Base-by-base conservation (phyloP, 2,888 invertebrate genomes). In the Lymantria monacha region DNA sequence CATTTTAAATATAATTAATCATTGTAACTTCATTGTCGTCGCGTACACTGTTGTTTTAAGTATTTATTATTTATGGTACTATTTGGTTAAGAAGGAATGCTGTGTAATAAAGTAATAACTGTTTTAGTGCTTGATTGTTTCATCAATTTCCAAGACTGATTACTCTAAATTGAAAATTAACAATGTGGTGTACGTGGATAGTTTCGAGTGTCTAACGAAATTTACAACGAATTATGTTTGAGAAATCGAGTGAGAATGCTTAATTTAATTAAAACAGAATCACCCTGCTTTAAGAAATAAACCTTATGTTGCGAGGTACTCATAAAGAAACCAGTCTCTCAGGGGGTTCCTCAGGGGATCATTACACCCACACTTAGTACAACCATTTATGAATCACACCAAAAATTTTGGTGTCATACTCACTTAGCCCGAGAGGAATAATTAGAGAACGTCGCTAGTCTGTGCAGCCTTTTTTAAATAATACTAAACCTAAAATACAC, bases 151-250 rank as follows among this genome's bases (percentile, higher is more conserved):
- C 80, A 91, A 89, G 91, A 91, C 91, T 91, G 91, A 91, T 86
- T 87, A 83, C 83, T 83, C 88, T 85, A 88, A 91, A 90, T 89
- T 88, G 74, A 80, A 88, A 91, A 90, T 89, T 88, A 74, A 80
- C 77, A 76, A 46, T 59, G 54, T 55, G 47, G 43, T 51, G 22
- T 57, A 44, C 37, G 36, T 57, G 52, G 46, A 55, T 56, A 48
- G 53, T 67, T 61, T 61, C 54, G 55, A 44, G 57, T 43, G 49
- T 49, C 30, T n/a, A 11, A 43, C 33, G 12, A 9, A 38, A 45
- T 30, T 13, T 42, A 41, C 41, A 41, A 43, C 38, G 30, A 38
- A 45, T 42, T 14, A 45, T 30, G 7, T 33, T 9, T 22, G 3
- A 36, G 14, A n/a, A 44, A 40, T 44, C 8, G 37, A 40, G 44